These are phyloP conservation scores for Isaurus tuberculatus DNA, from an alignment of 92 coral and sea anemone genomes.

Conservation along the genomic window DNA sequence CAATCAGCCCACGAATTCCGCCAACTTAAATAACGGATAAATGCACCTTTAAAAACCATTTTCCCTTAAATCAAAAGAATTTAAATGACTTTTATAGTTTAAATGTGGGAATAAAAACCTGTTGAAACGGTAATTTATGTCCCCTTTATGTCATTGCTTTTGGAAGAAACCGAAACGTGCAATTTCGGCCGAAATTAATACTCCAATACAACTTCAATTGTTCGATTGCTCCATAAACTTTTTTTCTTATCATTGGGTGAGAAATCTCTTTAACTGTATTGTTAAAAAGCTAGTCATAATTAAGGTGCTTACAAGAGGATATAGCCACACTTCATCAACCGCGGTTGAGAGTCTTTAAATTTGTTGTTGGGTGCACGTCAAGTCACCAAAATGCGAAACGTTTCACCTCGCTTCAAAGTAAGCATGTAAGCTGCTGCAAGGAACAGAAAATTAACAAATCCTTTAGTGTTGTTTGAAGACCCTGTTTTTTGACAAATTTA, in stretches of 20 bases:
- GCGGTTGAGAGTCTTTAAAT: background rate
- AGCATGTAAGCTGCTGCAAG: background rate
- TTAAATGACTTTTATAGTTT: background rate
- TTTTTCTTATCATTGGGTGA: background rate
- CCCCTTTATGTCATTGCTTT: background rate
- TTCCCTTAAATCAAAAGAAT: background rate
- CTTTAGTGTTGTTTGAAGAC: background rate
- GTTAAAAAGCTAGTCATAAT: background rate
- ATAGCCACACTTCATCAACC: slow-evolving; percentile 17
- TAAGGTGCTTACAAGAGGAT: slow-evolving; percentile 5
- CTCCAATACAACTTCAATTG: slow-evolving; percentile 1
- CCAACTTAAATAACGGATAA: background rate
- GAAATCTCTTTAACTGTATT: slow-evolving; percentile 7
- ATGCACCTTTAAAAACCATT: background rate
- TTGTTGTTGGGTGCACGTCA: background rate
- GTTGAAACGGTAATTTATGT: background rate
- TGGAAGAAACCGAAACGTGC: background rate
- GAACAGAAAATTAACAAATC: background rate
- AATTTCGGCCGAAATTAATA: background rate
- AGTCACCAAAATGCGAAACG: background rate
- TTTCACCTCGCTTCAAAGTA: background rate
- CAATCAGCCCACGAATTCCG: background rate
- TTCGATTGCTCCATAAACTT: background rate
- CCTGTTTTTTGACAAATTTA: too few relatives aligned
- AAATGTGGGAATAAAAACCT: background rate